phyloP scores from a whole-genome alignment of 1,140 invertebrate species.

The Bombus superbus region DNA sequence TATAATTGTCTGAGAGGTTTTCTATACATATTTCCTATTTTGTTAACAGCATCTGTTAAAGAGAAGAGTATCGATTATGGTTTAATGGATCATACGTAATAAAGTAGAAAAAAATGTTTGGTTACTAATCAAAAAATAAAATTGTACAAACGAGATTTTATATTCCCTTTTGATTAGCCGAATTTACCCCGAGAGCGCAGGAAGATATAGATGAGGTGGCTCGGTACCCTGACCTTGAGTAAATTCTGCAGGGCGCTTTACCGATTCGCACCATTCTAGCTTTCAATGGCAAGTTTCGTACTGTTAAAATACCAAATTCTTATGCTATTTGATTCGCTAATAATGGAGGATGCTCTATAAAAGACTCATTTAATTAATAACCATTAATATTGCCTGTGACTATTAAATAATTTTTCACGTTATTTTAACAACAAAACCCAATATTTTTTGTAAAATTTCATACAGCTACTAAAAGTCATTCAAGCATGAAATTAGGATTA shows the following conservation, averaged over 20 bases:
- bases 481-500: neutral
- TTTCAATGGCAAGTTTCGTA: neutral
- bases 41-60: neutral
- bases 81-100: neutral
- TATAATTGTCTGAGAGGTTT: neutral
- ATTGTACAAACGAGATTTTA: neutral
- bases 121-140: neutral
- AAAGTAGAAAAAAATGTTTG: neutral
- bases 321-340: neutral
- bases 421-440: no score
- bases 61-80: neutral
- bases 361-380: neutral
- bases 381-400: neutral
- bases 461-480: neutral
- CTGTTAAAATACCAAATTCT: neutral
- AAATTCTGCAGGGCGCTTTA: slow-evolving; percentile 31
- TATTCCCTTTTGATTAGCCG: neutral
- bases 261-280: neutral
- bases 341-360: neutral
- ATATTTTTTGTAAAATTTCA: neutral
- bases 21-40: neutral
- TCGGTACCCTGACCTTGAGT: slow-evolving; percentile 46
- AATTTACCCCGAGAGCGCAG: slow-evolving; percentile 1
- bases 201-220: neutral
- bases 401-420: neutral